Percentiles rank a stretch among this genome's conserved stretches.
Conservation (phyloP, 2,888 invertebrate genomes). For the Yponomeuta cagnagella region DNA sequence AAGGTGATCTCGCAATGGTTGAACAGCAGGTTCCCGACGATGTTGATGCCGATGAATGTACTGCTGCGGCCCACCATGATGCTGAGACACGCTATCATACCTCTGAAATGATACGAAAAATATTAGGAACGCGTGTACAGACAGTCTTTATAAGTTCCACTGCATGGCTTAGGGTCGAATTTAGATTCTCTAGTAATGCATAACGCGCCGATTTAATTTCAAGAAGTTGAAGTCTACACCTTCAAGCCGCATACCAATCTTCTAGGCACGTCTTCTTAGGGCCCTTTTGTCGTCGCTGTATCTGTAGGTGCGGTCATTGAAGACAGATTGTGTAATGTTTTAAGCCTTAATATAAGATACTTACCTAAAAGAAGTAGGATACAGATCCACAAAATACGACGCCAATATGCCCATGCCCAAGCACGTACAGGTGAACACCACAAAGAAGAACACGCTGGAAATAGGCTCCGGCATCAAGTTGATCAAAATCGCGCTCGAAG, state of each 20-base stretch:
- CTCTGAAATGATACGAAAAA: conserved; percentile 34
- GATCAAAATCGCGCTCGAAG: conserved; percentile 65
- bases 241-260: too few species aligned
- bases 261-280: too few species aligned
- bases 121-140: neutral
- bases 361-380: conserved; percentile 63
- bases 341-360: conserved; percentile 17
- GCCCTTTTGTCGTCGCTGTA: too few species aligned
- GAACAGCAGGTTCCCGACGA: conserved; percentile 60
- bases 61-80: conserved; percentile 64
- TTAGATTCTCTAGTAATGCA: too few species aligned
- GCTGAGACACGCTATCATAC: conserved; percentile 63
- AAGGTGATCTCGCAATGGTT: conserved; percentile 53
- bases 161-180: too few species aligned
- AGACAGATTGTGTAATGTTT: too few species aligned
- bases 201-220: too few species aligned
- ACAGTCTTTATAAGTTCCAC: too few species aligned
- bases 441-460: conserved; percentile 57
- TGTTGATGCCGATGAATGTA: conserved; percentile 60
- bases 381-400: conserved; percentile 62
- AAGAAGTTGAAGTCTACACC: too few species aligned
- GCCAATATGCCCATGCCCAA: conserved; percentile 64
- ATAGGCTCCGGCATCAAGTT: conserved; percentile 59
- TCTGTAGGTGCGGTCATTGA: too few species aligned
- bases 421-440: conserved; percentile 60